Base-by-base conservation (phyloP, 2,797 vertebrate species). In the Enteromius treurensis region DNA sequence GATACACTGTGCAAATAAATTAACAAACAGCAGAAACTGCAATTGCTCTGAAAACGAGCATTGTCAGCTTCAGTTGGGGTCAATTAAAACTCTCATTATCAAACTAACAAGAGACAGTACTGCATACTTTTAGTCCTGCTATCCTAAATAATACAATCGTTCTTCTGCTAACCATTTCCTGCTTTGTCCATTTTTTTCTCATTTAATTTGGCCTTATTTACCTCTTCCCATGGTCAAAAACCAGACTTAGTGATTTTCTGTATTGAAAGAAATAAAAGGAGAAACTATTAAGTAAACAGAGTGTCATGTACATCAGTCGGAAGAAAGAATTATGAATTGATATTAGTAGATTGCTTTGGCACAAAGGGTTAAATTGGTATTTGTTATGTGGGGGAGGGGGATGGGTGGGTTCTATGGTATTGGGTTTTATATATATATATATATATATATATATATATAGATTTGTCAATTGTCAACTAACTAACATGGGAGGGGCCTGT, bases 11-110 rank as follows among this genome's bases (percentile, higher is more conserved):
- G 34, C 17, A 73, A 53, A 64, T 81, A 60, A 80, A 79, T 55
- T 14, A 88, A 79, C 64, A 71, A 81, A 77, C 64, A 74, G 67
- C 71, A 80, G 64, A 77, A 73, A 64, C 26, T 86, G 58, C 29
- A 80, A 77, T 17, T 68, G 40, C 51, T 53, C 23, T 51, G 49
- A 73, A 79, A 53, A 74, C 13, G 23, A 32, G 15, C 23, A 49
- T 29, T 76, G 45, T 67, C 32, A 53, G 9, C 19, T n/a, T 9
- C 67, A 67, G 58, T 40, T 73, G 55, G 69, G 11, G 53, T 68
- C 29, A 74, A 84, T 60, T 26, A 34, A 68, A 79, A 55, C 23
- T 64, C 15, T 64, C 62, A 65, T 70, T 47, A 81, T 58, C 11
- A 42, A 51, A 75, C 77, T 60, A 53, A 82, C 42, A 71, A 40